Evolutionary conservation across 2,888 invertebrate species (phyloP), one percentile per base, ranked within the genome.

Genomic region (Euplexia lucipara): DNA sequence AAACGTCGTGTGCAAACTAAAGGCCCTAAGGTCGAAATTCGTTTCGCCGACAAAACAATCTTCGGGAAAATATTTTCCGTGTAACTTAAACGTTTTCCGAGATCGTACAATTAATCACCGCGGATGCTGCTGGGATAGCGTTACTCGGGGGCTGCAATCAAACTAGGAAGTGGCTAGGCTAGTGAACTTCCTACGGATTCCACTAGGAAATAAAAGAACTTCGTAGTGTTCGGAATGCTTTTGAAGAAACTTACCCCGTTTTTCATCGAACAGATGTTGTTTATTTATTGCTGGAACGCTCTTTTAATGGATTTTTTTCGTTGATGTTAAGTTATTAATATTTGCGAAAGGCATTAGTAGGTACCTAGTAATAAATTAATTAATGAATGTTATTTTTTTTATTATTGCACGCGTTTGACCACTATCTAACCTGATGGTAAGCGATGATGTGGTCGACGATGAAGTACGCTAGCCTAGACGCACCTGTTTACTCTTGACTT

Each of bases 101-200:
- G 34, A 47, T 49, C 34, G 53, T 49, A 18, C 62, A 39, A 69
- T 70, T 44, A 60, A 70, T 64, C 72, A 52, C 48, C 37, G 12
- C 22, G 39, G 73, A 77, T 53, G 62, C 34, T 59, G 37, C 30
- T 37, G 41, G 49, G 47, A 76, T 69, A 58, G 26, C 51, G 35
- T 62, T 52, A 56, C 48, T 39, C 34, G 65, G 49, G 41, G n/a
- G 39, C 18, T 59, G 56, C 59, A 71, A 59, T 76, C 51, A 48
- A 41, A 44, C 52, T 39, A 32, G 47, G 44, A 54, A 48, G 37
- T 59, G 44, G 22, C 56, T 12, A 58, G 18, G 37, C 26, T 39
- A 22, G n/a, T 34, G 12, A 20, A 56, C 37, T 54, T 58, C 34
- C 35, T 26, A n/a, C 12, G 49, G 32, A 47, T 47, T 54, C n/a